A percentile compares a stretch with the other conserved stretches of the same genome.
These are phyloP conservation scores for Sakesphorus luctuosus DNA, from an alignment of 2,113 vertebrate species.

Conservation along the genomic window DNA sequence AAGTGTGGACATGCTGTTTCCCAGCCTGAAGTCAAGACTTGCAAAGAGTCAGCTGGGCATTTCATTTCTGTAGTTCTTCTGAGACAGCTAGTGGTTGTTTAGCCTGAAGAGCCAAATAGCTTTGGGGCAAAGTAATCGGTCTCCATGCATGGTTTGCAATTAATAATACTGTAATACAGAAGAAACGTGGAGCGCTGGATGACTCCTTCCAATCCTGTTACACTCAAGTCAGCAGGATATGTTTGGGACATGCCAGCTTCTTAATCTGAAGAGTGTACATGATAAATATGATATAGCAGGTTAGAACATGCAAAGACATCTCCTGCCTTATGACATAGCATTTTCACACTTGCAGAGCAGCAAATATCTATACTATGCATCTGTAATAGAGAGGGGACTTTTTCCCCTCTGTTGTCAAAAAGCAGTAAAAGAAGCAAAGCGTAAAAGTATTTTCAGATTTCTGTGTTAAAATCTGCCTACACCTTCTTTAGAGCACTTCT, in stretches of 20 bases:
- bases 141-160: slow-evolving; percentile 1
- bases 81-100: slow-evolving; percentile 14
- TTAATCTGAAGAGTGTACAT: not conserved
- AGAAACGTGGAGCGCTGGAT: not conserved
- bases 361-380: not conserved
- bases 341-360: not conserved
- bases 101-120: slow-evolving; percentile 20
- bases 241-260: not conserved
- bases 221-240: not conserved
- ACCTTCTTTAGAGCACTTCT: not conserved
- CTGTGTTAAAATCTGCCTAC: not conserved
- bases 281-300: not conserved
- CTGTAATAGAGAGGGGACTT: not conserved
- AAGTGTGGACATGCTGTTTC: not conserved
- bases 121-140: slow-evolving; percentile 16
- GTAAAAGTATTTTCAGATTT: not conserved
- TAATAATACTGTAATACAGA: slow-evolving; percentile 23
- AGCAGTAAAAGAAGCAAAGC: not conserved
- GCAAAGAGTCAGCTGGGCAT: slow-evolving; percentile 26
- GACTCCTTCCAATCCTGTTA: not conserved
- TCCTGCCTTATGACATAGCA: not conserved
- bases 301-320: not conserved
- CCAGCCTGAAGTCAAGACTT: slow-evolving; percentile 10
- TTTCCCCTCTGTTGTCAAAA: not conserved
- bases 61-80: not conserved